phyloP scores from a whole-genome alignment of 2,113 vertebrate genomes.

The Anas platyrhynchos region DNA sequence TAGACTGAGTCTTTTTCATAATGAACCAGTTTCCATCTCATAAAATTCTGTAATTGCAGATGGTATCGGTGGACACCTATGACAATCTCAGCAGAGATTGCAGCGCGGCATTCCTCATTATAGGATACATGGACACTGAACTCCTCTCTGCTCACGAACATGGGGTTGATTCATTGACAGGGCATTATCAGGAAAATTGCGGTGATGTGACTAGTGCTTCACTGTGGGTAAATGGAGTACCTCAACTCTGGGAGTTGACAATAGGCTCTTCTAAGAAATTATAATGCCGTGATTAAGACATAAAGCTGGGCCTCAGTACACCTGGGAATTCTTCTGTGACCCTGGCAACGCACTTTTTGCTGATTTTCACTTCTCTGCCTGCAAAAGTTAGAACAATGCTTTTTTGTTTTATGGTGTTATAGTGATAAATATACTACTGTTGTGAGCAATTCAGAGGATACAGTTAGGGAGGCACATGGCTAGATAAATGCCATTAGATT shows the following conservation, averaged over 20 bases:
- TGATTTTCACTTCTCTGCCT: conserved; percentile 12
- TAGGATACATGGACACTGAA: conserved; percentile 49
- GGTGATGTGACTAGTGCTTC: conserved; percentile 28
- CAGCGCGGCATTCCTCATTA: conserved; percentile 46
- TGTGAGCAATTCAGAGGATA: not conserved
- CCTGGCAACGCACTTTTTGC: not conserved
- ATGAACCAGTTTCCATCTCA: conserved; percentile 68
- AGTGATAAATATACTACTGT: conserved; percentile 4
- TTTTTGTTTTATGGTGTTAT: not conserved
- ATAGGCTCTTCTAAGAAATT: conserved; percentile 49
- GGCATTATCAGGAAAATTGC: conserved; percentile 61
- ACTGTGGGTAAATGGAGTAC: conserved; percentile 54
- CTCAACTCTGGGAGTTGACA: conserved; percentile 54
- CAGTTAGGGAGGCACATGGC: not conserved
- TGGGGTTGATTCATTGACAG: conserved; percentile 61
- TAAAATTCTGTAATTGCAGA: conserved; percentile 66
- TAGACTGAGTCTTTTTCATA: conserved; percentile 62
- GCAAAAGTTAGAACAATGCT: conserved; percentile 16
- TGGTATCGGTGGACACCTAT: conserved; percentile 65
- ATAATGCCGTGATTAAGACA: conserved; percentile 41
- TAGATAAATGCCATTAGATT: conserved; percentile 13
- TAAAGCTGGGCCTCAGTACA: not conserved
- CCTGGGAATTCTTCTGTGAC: conserved; percentile 13
- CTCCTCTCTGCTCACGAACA: conserved; percentile 30
- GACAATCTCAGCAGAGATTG: conserved; percentile 58